Base-by-base conservation (phyloP, 2,888 invertebrate species). In the Noctua comes region DNA sequence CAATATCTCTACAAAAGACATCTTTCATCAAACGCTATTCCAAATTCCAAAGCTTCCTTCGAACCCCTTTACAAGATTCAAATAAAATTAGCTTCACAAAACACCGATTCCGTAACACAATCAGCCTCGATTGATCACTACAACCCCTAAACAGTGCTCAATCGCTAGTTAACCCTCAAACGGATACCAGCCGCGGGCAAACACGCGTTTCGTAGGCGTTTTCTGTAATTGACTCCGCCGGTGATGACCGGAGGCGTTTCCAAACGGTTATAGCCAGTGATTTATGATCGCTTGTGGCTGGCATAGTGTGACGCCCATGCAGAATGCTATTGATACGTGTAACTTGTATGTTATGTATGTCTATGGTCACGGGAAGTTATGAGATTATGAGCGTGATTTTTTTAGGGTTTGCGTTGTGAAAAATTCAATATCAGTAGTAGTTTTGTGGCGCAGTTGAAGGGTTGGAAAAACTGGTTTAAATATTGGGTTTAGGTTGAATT, bases 211-310 rank as follows among this genome's bases (percentile, higher is more conserved):
- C 57, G 88, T 87, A 84, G 86, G 89, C 89, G 88, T 88, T 81
- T 79, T 82, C 80, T 86, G 85, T 86, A 88, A 86, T 86, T 86
- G 88, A 89, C 89, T 88, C 84, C 79, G 83, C 73, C 80, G 84
- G 82, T 80, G 86, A 87, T 79, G 80, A 88, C 90, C 86, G 87
- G 86, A 86, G 92, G 91, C 91, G 87, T 86, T 86, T 86, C 85
- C 69, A 48, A 86, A 84, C 87, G 89, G 88, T 88, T 88, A 86
- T 76, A 77, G 76, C 80, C 66, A 27, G 79, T 91, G 91, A 92
- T 91, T 92, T 92, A 92, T 90, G 92, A 88, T 73, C 80, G 80
- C 74, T 84, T 92, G 92, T 86, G 84, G 85, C 71, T 87, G 87
- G 87, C 92, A 85, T 73, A 54, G 69, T 88, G 89, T 77, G 86